phyloP scores from a whole-genome alignment of 2,888 invertebrate species.

The Heliconius ethilla region DNA sequence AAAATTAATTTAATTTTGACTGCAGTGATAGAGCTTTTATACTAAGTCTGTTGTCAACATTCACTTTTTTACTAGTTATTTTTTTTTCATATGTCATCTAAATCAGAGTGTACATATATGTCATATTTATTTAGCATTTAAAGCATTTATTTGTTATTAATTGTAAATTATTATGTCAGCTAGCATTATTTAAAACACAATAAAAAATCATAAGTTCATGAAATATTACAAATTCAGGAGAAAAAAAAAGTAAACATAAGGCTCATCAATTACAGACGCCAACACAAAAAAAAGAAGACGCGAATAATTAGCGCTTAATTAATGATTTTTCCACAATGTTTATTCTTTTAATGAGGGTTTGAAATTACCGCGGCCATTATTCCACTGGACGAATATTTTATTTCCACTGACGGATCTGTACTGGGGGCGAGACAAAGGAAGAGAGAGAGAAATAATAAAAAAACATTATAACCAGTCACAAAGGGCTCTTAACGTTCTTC shows the following conservation, averaged over 20 bases:
- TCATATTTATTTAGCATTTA: no score
- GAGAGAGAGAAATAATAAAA: slow-evolving; percentile 59
- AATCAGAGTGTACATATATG: no score
- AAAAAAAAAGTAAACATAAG: neutral
- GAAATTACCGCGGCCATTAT: slow-evolving; percentile 72
- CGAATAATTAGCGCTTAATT: slow-evolving; percentile 56
- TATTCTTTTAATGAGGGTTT: slow-evolving; percentile 63
- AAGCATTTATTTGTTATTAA: no score
- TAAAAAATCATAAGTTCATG: neutral
- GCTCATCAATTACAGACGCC: slow-evolving; percentile 24
- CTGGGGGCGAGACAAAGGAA: slow-evolving; percentile 62
- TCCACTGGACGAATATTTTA: slow-evolving; percentile 72
- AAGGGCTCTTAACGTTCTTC: slow-evolving; percentile 68
- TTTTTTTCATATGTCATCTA: no score
- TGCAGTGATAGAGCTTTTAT: no score
- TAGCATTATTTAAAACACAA: neutral
- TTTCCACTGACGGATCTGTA: slow-evolving; percentile 58
- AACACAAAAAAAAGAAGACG: slow-evolving; percentile 48
- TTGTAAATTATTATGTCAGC: neutral
- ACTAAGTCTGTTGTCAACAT: no score
- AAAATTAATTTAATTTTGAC: no score
- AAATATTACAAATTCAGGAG: neutral
- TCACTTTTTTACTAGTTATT: no score
- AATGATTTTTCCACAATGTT: slow-evolving; percentile 55
- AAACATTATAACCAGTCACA: slow-evolving; percentile 63